These are phyloP conservation scores for Chrysogorgia sp. DNA, from an alignment of 92 coral and sea anemone species.

Conservation along the genomic window DNA sequence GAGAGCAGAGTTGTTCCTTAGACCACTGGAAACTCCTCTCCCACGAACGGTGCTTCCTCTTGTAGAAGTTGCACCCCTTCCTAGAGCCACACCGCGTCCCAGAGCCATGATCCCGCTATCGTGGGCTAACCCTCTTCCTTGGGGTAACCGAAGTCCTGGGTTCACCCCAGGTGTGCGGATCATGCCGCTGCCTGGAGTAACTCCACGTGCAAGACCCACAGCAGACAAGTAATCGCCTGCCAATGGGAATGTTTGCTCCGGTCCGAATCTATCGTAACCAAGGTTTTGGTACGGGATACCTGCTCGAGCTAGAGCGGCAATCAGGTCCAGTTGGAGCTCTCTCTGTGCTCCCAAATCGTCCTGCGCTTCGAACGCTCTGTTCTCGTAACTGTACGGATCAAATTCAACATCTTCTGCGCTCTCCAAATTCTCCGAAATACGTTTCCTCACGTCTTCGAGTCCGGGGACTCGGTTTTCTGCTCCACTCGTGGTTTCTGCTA, in stretches of 20 bases:
- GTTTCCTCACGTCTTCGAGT: not conserved
- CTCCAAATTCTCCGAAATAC: not conserved
- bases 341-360: not conserved
- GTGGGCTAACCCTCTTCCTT: not conserved
- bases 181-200: not conserved
- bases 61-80: not conserved
- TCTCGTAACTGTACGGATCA: constrained; percentile 12
- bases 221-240: not conserved
- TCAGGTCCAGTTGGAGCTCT: not conserved
- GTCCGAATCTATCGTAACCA: not conserved
- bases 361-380: not conserved
- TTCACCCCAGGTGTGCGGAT: not conserved
- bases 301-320: not conserved
- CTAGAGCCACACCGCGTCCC: not conserved
- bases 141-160: constrained; percentile 7
- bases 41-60: not conserved
- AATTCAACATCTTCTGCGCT: not conserved
- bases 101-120: not conserved
- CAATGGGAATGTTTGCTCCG: not conserved
- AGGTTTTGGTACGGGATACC: not conserved
- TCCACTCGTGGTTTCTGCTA: not conserved
- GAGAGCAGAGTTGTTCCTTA: constrained; percentile 6
- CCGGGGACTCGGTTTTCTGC: not conserved
- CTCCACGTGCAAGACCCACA: not conserved
- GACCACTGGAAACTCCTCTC: not conserved